Percentiles rank a stretch among this genome's conserved stretches.
These are phyloP conservation scores for Lagocephalus sceleratus DNA, from an alignment of 2,797 vertebrate genomes.

Conservation along the genomic window DNA sequence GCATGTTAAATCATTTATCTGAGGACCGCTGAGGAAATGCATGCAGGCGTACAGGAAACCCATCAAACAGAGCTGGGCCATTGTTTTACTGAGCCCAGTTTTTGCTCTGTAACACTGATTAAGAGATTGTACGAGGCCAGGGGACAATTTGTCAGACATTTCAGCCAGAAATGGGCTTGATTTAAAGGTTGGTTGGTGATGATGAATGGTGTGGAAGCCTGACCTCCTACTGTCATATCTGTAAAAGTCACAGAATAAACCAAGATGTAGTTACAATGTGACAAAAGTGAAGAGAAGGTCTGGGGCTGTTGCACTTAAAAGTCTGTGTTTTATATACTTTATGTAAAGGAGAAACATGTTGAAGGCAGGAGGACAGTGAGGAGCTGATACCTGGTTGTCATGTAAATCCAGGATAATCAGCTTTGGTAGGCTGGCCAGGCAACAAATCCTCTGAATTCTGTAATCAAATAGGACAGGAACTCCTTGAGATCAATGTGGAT, in stretches of 20 bases:
- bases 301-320: slow-evolving; percentile 9
- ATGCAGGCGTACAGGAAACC: too few relatives aligned
- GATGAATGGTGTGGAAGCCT: not conserved
- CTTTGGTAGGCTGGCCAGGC: slow-evolving; percentile 81
- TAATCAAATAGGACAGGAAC: slow-evolving; percentile 9
- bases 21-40: too few relatives aligned
- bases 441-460: slow-evolving; percentile 88
- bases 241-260: slow-evolving; percentile 6
- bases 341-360: not conserved
- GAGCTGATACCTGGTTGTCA: slow-evolving; percentile 87
- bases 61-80: too few relatives aligned
- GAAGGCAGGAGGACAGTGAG: not conserved
- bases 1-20: too few relatives aligned
- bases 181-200: too few relatives aligned
- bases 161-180: too few relatives aligned
- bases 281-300: slow-evolving; percentile 10
- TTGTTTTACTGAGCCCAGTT: too few relatives aligned
- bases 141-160: too few relatives aligned
- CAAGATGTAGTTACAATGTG: slow-evolving; percentile 1
- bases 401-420: slow-evolving; percentile 94
- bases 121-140: too few relatives aligned
- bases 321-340: not conserved
- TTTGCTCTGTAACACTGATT: too few relatives aligned
- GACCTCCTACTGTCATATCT: slow-evolving; percentile 20
- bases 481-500: not conserved